phyloP scores from a whole-genome alignment of 2,797 vertebrate genomes.

The Sebastes ruberrimus region DNA sequence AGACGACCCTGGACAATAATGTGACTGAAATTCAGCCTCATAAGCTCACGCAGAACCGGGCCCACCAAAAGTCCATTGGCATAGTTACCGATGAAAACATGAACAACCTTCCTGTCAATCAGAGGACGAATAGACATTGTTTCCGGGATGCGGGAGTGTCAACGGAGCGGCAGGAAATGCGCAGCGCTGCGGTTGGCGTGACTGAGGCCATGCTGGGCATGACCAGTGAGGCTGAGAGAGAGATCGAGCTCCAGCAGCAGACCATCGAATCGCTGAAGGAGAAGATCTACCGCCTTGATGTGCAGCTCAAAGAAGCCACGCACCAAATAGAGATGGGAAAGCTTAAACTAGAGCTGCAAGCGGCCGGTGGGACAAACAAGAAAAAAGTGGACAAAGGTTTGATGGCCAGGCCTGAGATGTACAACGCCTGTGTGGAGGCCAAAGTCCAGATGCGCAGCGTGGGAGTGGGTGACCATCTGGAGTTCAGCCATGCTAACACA shows the following conservation, averaged over 20 bases:
- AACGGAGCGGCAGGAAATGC: constrained; percentile 78
- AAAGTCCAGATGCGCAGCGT: constrained; percentile 84
- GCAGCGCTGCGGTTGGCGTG: constrained; percentile 83
- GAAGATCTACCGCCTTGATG: constrained; percentile 94
- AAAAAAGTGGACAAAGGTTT: constrained; percentile 90
- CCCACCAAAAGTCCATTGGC: constrained; percentile 84
- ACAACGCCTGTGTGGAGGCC: constrained; percentile 88
- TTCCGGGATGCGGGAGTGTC: constrained; percentile 83
- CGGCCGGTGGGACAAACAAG: constrained; percentile 85
- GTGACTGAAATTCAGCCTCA: constrained; percentile 7
- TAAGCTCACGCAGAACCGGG: constrained; percentile 46
- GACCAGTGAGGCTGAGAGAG: constrained; percentile 88
- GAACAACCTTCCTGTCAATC: constrained; percentile 79
- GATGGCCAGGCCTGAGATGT: constrained; percentile 84
- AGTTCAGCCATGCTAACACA: constrained; percentile 71
- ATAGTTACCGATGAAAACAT: constrained; percentile 89
- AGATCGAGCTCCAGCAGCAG: constrained; percentile 95
- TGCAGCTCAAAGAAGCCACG: constrained; percentile 93
- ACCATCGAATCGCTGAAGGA: constrained; percentile 94
- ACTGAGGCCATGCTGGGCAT: constrained; percentile 93
- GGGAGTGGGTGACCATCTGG: constrained; percentile 85
- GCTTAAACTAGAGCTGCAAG: constrained; percentile 94
- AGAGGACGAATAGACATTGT: constrained; percentile 49
- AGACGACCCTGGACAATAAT: constrained; percentile 86
- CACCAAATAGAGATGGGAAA: constrained; percentile 96